phyloP scores from a whole-genome alignment of 2,797 vertebrate species.

The Sebastes oblongus region DNA sequence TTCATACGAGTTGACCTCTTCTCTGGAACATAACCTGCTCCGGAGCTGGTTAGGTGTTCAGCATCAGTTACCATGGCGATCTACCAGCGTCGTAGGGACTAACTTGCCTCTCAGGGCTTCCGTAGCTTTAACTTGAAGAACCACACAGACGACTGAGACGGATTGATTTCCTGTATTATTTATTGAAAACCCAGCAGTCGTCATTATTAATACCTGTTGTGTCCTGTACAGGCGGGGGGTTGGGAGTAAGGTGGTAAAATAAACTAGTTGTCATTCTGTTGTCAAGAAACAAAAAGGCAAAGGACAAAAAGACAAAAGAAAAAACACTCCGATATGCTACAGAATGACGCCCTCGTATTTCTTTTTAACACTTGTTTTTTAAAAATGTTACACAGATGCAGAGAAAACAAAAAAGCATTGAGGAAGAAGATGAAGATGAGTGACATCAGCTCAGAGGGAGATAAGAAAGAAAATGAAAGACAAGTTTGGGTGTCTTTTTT shows the following conservation, averaged over 20 bases:
- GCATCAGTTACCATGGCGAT: too few relatives aligned
- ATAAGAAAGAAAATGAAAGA: slow-evolving; percentile 26
- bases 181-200: slow-evolving; percentile 83
- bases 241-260: slow-evolving; percentile 47
- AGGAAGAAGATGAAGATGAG: slow-evolving; percentile 20
- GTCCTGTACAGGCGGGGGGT: slow-evolving; percentile 55
- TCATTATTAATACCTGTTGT: slow-evolving; percentile 67
- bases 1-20: too few relatives aligned
- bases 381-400: slow-evolving; percentile 68
- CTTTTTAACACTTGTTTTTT: slow-evolving; percentile 60
- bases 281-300: slow-evolving; percentile 28
- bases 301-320: slow-evolving; percentile 10
- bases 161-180: slow-evolving; percentile 74
- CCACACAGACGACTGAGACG: neutral
- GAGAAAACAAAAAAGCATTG: slow-evolving; percentile 25
- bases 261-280: slow-evolving; percentile 66
- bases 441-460: slow-evolving; percentile 51
- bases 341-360: slow-evolving; percentile 53
- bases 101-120: neutral
- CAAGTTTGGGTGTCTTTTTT: slow-evolving; percentile 43
- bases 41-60: too few relatives aligned
- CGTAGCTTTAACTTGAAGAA: neutral
- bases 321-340: slow-evolving; percentile 55
- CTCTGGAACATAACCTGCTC: too few relatives aligned
- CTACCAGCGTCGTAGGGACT: too few relatives aligned